Evolutionary conservation across 2,113 vertebrate species (phyloP), one percentile per base, ranked within the genome.

Genomic region (Gavialis gangeticus): DNA sequence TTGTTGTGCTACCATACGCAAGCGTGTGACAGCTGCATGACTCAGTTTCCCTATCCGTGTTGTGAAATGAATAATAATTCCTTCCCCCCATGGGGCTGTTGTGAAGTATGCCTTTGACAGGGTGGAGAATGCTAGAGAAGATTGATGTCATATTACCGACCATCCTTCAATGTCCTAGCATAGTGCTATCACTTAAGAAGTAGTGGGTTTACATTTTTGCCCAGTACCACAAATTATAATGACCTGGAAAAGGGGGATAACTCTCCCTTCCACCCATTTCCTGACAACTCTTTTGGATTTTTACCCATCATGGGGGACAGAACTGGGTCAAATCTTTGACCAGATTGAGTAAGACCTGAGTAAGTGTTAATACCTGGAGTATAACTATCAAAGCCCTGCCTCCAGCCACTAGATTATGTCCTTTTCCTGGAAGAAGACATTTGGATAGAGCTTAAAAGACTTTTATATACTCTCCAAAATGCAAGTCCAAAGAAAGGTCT

Each of bases 381-480:
- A 71, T 34, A 71, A 37, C 5, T 21, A 21, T 10, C 69, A 7
- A 22, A 37, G 34, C 12, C 69, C 69, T 46, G 34, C 34, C 91
- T 21, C 1, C 2, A 55, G 15, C 34, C 55, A 60, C 0, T 0
- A 79, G 83, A 19, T 28, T 4, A 30, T 1, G 0, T 54, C 34
- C 28, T 67, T 12, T 16, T 13, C 12, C 21, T 34, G 5, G 6
- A 60, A 46, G 30, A 78, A 87, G 76, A 4, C 3, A 8, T 69
- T 22, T 67, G 30, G 4, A 27, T 6, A 12, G 34, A 2, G 73
- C 82, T 66, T 46, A 85, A 91, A 94, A 88, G 3, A 4, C 79
- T 24, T 4, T 92, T 87, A 82, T 88, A 14, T 10, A 12, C 13
- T 75, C 27, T 86, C 15, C 73, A 69, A 58, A 76, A 88, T 66